Conservation (phyloP, 2,797 vertebrate species). For the Leptatherina wallacei region DNA sequence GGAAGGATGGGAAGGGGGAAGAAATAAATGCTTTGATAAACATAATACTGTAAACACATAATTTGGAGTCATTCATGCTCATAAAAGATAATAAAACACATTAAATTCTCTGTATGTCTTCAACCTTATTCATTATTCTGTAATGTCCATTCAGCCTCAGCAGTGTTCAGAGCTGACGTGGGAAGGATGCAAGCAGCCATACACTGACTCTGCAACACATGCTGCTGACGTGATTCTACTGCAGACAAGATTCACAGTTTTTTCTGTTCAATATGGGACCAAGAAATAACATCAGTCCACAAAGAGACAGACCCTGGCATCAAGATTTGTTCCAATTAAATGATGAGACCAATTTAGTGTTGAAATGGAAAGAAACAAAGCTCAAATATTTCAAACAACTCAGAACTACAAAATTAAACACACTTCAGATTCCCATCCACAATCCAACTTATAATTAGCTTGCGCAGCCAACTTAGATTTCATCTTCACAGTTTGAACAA, state of each 20-base stretch:
- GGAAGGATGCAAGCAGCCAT: not conserved
- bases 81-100: not conserved
- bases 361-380: not conserved
- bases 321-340: not conserved
- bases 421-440: no score
- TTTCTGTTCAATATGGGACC: no score
- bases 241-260: no score
- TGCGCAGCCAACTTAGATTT: not conserved
- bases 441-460: not conserved
- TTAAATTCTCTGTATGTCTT: not conserved
- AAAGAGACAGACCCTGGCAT: not conserved
- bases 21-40: not conserved
- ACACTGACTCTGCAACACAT: not conserved
- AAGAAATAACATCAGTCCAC: not conserved
- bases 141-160: conserved; percentile 15
- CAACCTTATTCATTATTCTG: not conserved
- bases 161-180: not conserved
- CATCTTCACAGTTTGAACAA: not conserved
- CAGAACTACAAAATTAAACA: not conserved
- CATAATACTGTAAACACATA: not conserved
- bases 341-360: not conserved
- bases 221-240: not conserved
- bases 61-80: not conserved
- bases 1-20: conserved; percentile 2
- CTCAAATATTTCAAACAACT: not conserved